Evolutionary conservation across 1,140 invertebrate species (phyloP).

Genomic region (Trypoxylus dichotomus): DNA sequence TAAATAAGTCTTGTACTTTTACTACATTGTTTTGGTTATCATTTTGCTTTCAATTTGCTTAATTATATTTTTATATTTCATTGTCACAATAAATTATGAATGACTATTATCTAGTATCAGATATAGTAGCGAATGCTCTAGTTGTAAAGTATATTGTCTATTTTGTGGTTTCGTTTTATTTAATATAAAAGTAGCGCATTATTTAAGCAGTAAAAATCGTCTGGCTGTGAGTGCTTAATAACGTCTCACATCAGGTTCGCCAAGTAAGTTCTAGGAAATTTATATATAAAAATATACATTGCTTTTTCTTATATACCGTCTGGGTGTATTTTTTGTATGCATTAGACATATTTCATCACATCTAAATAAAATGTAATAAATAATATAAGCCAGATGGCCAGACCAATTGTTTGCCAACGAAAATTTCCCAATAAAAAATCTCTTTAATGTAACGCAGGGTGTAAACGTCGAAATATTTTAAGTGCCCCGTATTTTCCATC

Average conservation of each 20-base stretch:
- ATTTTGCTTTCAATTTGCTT: no score
- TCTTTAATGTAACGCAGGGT: neutral
- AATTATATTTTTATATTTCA: no score
- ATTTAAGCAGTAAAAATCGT: neutral
- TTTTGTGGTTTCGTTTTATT: neutral
- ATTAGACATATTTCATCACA: conserved; percentile 12
- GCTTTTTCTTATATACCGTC: neutral
- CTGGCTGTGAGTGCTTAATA: conserved; percentile 18
- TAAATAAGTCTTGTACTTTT: no score
- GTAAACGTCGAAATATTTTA: conserved; percentile 8
- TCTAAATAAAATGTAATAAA: conserved; percentile 22
- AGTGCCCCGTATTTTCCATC: neutral
- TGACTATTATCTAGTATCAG: no score
- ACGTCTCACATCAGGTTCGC: neutral
- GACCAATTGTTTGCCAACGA: conserved; percentile 20
- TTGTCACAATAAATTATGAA: no score
- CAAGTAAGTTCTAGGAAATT: conserved; percentile 6
- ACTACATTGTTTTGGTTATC: no score
- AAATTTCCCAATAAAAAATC: conserved; percentile 4
- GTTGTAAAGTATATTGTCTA: neutral
- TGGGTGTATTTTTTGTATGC: neutral
- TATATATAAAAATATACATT: neutral
- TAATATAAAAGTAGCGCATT: neutral
- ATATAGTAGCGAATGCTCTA: no score
- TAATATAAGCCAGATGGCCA: conserved; percentile 21